Evolutionary conservation across 2,113 vertebrate species (phyloP).

Genomic region (Halcyon senegalensis): DNA sequence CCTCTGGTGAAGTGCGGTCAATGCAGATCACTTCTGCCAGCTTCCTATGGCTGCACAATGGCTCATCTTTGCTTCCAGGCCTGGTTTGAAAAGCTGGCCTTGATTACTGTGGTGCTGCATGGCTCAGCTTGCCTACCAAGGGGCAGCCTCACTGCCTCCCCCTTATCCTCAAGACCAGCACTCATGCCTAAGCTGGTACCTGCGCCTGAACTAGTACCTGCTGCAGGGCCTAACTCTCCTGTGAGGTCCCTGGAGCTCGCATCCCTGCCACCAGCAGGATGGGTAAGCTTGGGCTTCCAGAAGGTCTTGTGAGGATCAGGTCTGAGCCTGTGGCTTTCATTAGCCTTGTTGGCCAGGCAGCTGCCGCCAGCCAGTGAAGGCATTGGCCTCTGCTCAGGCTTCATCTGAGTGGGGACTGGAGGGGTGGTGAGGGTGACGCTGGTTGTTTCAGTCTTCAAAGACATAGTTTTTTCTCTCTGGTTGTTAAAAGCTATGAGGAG

Average conservation of each 20-base stretch:
- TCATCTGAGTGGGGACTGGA: not conserved
- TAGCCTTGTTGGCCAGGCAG: not conserved
- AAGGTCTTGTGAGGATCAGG: not conserved
- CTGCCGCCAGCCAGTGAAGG: not conserved
- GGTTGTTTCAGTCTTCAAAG: not conserved
- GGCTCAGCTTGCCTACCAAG: not conserved
- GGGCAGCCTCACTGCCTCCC: not conserved
- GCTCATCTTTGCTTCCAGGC: not conserved
- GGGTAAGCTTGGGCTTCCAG: not conserved
- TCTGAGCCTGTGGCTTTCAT: not conserved
- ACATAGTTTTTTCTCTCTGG: not conserved
- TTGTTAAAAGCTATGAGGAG: not conserved
- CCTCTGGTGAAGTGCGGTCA: not conserved
- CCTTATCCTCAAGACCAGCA: not conserved
- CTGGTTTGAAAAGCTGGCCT: not conserved
- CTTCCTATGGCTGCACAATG: not conserved
- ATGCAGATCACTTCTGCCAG: not conserved
- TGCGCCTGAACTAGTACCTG: not conserved
- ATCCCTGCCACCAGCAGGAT: not conserved
- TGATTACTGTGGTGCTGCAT: accelerated
- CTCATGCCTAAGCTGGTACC: not conserved
- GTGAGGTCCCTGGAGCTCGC: not conserved
- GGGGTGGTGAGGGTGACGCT: accelerated
- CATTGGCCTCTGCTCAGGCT: not conserved
- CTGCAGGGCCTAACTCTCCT: not conserved